These are phyloP conservation scores for Stramonita haemastoma DNA, from an alignment of 2,888 invertebrate species.

Conservation along the genomic window DNA sequence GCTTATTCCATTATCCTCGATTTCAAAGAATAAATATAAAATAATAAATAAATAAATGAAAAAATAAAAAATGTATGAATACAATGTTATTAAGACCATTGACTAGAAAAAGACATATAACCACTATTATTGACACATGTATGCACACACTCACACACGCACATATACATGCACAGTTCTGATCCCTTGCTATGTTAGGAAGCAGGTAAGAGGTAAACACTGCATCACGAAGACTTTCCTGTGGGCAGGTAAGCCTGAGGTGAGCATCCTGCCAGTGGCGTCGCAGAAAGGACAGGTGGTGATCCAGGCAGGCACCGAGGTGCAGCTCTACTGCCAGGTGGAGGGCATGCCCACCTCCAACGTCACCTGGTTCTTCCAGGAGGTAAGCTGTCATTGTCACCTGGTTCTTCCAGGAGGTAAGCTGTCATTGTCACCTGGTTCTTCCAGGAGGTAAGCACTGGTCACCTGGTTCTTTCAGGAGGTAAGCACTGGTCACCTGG, in stretches of 20 bases:
- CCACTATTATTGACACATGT: no score
- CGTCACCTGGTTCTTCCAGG: constrained; percentile 42
- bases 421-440: constrained; percentile 34
- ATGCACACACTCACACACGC: no score
- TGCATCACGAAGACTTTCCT: background rate
- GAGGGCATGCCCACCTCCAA: constrained; percentile 31
- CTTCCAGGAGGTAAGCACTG: constrained; percentile 26
- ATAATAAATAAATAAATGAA: no score
- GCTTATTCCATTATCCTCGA: no score
- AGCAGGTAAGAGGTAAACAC: background rate
- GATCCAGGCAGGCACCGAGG: background rate
- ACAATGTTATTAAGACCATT: no score
- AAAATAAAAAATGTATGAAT: no score
- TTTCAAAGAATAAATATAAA: no score
- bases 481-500: background rate
- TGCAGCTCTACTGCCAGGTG: constrained; percentile 34
- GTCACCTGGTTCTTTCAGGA: constrained; percentile 42
- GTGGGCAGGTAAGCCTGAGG: constrained; percentile 24
- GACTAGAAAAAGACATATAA: no score
- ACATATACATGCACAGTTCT: background rate
- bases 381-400: constrained; percentile 19
- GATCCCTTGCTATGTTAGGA: background rate
- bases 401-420: constrained; percentile 40
- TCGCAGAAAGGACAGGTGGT: constrained; percentile 22
- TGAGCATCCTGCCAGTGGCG: constrained; percentile 27